Evolutionary conservation across 2,888 invertebrate species (phyloP).

Genomic region (Acronicta leporina): DNA sequence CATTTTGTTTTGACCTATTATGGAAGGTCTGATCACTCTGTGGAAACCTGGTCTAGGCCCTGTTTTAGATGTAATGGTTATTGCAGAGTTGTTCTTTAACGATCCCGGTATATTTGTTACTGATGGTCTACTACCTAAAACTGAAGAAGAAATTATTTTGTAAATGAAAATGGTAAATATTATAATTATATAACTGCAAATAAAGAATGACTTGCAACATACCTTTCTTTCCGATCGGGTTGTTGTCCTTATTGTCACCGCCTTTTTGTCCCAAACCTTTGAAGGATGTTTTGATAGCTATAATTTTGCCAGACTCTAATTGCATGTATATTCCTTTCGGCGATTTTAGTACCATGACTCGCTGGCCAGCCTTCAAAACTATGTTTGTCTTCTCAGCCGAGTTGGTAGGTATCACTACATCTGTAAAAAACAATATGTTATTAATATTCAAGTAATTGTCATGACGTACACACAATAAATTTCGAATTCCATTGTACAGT

Average conservation of each 20-base stretch:
- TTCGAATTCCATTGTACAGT: no score
- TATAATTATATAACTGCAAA: background rate
- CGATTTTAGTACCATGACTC: slow-evolving; percentile 98
- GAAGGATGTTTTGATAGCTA: slow-evolving; percentile 95
- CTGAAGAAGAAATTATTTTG: slow-evolving; percentile 60
- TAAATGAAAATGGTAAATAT: background rate
- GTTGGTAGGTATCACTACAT: slow-evolving; percentile 97
- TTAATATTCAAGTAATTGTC: background rate
- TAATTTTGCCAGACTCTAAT: slow-evolving; percentile 97
- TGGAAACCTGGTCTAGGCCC: slow-evolving; percentile 77
- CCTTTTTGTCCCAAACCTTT: slow-evolving; percentile 89
- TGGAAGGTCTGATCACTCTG: slow-evolving; percentile 77
- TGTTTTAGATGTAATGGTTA: slow-evolving; percentile 88
- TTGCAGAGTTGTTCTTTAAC: slow-evolving; percentile 90
- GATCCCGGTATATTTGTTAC: slow-evolving; percentile 82
- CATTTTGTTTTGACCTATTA: slow-evolving; percentile 76
- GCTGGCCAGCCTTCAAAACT: slow-evolving; percentile 97
- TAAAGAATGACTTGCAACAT: slow-evolving; percentile 25
- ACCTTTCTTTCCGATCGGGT: slow-evolving; percentile 84
- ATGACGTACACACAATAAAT: background rate
- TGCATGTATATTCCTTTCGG: slow-evolving; percentile 99
- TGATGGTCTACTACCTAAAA: slow-evolving; percentile 78
- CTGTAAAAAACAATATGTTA: slow-evolving; percentile 73
- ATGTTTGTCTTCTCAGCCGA: slow-evolving; percentile 96
- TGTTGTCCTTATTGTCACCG: slow-evolving; percentile 75